These are phyloP conservation scores for Leptinotarsa texana DNA, from an alignment of 1,140 invertebrate species.

Conservation along the genomic window DNA sequence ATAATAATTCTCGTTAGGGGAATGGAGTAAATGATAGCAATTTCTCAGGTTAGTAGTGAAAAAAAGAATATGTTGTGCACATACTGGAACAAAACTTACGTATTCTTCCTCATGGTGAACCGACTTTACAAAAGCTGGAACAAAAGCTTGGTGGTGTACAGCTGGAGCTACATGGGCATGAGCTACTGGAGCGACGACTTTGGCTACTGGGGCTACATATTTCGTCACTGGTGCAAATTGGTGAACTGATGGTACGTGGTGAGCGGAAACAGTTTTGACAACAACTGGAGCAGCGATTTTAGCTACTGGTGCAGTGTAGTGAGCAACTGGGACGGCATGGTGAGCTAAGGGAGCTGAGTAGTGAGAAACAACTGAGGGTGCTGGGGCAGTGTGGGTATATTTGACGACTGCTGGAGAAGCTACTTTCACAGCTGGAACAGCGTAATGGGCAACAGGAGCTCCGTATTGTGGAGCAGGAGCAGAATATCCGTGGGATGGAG, in stretches of 20 bases:
- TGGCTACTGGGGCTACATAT: constrained; percentile 30
- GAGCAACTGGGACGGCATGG: constrained; percentile 21
- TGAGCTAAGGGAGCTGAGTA: neutral
- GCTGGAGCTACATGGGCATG: constrained; percentile 44
- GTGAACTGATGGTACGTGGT: constrained; percentile 32
- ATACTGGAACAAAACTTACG: constrained; percentile 14
- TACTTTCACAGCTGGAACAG: constrained; percentile 34
- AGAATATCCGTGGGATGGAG: constrained; percentile 8
- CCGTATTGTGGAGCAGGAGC: constrained; percentile 20
- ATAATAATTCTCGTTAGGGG: too few relatives aligned
- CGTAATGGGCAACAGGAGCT: constrained; percentile 18
- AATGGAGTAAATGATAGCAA: too few relatives aligned
- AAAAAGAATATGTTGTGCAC: too few relatives aligned
- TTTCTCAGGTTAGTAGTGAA: too few relatives aligned
- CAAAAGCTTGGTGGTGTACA: constrained; percentile 40
- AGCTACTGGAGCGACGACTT: constrained; percentile 10
- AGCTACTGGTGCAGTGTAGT: constrained; percentile 32
- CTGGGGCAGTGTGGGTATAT: constrained; percentile 28
- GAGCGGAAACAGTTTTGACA: constrained; percentile 3
- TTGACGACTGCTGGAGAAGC: constrained; percentile 40
- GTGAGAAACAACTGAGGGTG: neutral
- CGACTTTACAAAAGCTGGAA: neutral
- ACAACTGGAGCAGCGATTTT: constrained; percentile 35
- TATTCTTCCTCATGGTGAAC: constrained; percentile 33
- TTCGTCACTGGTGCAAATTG: constrained; percentile 29